Base-by-base conservation (phyloP, 2,797 vertebrate genomes). In the Syngnathus rostellatus region DNA sequence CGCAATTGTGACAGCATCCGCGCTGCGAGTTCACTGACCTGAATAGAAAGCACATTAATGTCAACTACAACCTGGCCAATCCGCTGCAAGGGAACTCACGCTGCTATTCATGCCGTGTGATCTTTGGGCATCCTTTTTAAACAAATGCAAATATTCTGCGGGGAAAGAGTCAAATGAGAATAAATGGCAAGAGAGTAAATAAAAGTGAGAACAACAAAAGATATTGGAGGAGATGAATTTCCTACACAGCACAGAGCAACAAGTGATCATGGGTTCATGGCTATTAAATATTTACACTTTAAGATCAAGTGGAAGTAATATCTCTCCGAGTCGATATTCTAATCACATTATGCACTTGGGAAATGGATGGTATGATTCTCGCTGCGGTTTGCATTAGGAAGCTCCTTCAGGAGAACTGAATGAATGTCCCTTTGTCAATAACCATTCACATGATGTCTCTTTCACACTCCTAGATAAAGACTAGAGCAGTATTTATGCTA, bases 11-110 rank as follows among this genome's bases (percentile, higher is more conserved):
- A 66, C 64, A 61, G 59, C 78, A 72, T 74, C 71, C 77, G 69
- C 78, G 67, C 66, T 80, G 72, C 73, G 88, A 89, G 84, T 84
- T 86, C 86, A 84, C 77, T 92, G 89, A 91, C 89, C 90, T 86
- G 86, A 86, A 88, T 86, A 86, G 69, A 11, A 67, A 82, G 81
- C 70, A 75, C 75, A 80, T 81, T 76, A 83, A 87, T 89, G 84
- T 85, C 77, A 87, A 81, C 51, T 19, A 68, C 21, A 68, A 73
- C 46, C 64, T 23, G 50, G 74, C 87, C 82, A 89, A 83, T 87
- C 79, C 79, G 77, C 76, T 76, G 53, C 63, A 19, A 80, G 81
- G 70, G 73, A 74, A 78, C 83, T 81, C 84, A 84, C 79, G 78
- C 87, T 71, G 74, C 82, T 84, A 82, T 87, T 88, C 76, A 82